Percentiles rank a stretch among this genome's conserved stretches.
Evolutionary conservation across 2,888 invertebrate genomes (phyloP).

Genomic region (Spialia ferax): DNA sequence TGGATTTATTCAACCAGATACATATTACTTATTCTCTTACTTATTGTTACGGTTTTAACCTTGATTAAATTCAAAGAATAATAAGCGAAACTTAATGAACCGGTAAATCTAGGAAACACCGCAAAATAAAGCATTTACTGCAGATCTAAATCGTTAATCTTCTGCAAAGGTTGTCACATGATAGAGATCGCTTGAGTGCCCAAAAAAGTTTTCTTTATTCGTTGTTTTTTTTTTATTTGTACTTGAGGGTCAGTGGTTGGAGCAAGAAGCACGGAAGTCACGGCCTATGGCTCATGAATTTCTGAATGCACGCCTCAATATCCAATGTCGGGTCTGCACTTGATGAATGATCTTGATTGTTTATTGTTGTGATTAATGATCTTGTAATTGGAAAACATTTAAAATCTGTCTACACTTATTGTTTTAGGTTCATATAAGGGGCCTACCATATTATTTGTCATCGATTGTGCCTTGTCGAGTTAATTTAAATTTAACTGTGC

Average conservation of each 20-base stretch:
- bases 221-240: conserved; percentile 43
- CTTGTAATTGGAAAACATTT: conserved; percentile 9
- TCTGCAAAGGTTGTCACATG: conserved; percentile 50
- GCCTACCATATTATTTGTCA: background rate
- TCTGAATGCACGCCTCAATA: conserved; percentile 39
- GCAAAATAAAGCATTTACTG: background rate
- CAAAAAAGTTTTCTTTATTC: conserved; percentile 46
- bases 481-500: background rate
- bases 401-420: background rate
- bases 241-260: conserved; percentile 52
- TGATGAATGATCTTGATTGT: conserved; percentile 27
- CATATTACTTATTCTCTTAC: background rate
- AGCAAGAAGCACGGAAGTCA: conserved; percentile 63
- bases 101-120: conserved; percentile 34
- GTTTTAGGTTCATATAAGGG: background rate
- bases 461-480: too few relatives aligned
- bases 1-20: too few relatives aligned
- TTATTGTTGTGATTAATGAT: conserved; percentile 24
- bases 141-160: conserved; percentile 34
- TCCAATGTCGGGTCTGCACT: conserved; percentile 44
- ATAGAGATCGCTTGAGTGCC: conserved; percentile 48
- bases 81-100: conserved; percentile 24
- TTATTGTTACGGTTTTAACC: conserved; percentile 29
- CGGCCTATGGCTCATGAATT: conserved; percentile 48
- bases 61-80: conserved; percentile 15